A percentile compares a stretch with the other conserved stretches of the same genome.
Evolutionary conservation across 1,140 invertebrate species (phyloP).

Genomic region (Holotrichia oblita): DNA sequence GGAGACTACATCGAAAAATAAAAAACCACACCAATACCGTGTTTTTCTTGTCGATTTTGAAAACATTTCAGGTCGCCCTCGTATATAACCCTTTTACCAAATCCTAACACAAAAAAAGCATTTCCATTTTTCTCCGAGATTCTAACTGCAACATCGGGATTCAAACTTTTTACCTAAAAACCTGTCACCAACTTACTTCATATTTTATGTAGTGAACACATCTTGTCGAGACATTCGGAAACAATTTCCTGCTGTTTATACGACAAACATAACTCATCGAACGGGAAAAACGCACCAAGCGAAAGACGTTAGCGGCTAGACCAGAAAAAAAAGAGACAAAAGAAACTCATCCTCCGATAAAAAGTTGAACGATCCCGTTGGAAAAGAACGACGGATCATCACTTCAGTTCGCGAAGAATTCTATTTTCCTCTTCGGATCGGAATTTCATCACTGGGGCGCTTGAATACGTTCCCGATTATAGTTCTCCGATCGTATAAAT

Average conservation of each 20-base stretch:
- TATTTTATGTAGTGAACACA: background rate
- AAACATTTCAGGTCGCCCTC: no score
- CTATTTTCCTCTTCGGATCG: background rate
- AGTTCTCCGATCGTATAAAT: constrained; percentile 6
- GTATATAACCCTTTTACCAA: no score
- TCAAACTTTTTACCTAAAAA: background rate
- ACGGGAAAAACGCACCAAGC: background rate
- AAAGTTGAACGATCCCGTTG: background rate
- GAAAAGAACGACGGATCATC: background rate
- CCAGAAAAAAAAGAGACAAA: constrained; percentile 8
- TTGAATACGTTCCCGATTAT: constrained; percentile 6
- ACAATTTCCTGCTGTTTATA: constrained; percentile 14
- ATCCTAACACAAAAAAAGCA: no score
- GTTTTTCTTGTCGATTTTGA: no score
- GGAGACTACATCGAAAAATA: no score
- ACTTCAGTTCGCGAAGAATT: background rate
- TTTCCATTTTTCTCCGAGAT: no score
- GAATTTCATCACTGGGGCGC: constrained; percentile 11
- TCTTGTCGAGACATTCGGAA: constrained; percentile 14
- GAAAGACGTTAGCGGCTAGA: background rate
- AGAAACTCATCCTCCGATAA: background rate
- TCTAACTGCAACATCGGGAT: background rate
- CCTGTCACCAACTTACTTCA: background rate
- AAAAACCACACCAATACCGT: no score
- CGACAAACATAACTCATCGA: constrained; percentile 12